Evolutionary conservation across 2,797 vertebrate genomes (phyloP).

Genomic region (Coregonus sp.): DNA sequence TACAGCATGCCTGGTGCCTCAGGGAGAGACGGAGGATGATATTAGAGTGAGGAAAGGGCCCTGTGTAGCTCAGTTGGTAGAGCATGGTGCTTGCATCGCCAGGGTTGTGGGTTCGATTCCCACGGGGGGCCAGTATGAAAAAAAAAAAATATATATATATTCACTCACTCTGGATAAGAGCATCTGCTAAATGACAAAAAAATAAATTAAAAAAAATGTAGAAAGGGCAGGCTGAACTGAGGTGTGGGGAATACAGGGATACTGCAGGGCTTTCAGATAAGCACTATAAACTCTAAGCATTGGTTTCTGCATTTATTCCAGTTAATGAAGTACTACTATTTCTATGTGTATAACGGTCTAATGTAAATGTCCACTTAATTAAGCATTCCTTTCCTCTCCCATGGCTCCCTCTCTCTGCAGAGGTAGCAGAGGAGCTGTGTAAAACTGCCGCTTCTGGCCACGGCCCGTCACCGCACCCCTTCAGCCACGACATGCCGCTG

Average conservation of each 20-base stretch:
- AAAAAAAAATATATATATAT: too few relatives aligned
- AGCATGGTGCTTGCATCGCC: too few relatives aligned
- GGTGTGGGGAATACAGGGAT: neutral
- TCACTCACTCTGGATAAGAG: too few relatives aligned
- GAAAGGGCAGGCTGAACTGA: neutral
- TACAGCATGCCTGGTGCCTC: neutral
- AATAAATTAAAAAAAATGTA: too few relatives aligned
- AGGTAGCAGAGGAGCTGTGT: conserved; percentile 96
- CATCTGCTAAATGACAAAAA: too few relatives aligned
- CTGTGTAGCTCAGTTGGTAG: too few relatives aligned
- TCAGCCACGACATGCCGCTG: conserved; percentile 87
- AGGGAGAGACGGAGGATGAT: neutral
- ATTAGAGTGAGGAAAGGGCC: neutral
- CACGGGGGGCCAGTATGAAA: too few relatives aligned
- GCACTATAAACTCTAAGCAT: neutral
- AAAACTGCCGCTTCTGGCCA: conserved; percentile 87
- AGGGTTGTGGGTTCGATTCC: too few relatives aligned
- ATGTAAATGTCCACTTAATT: neutral
- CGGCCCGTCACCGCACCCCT: conserved; percentile 78
- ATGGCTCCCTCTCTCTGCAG: conserved; percentile 58
- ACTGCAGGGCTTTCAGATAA: neutral
- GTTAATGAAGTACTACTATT: neutral
- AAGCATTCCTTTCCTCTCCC: conserved; percentile 1
- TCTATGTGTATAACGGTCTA: neutral
- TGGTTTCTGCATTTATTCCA: neutral